phyloP scores from a whole-genome alignment of 2,113 vertebrate genomes.

The Tetrao urogallus region DNA sequence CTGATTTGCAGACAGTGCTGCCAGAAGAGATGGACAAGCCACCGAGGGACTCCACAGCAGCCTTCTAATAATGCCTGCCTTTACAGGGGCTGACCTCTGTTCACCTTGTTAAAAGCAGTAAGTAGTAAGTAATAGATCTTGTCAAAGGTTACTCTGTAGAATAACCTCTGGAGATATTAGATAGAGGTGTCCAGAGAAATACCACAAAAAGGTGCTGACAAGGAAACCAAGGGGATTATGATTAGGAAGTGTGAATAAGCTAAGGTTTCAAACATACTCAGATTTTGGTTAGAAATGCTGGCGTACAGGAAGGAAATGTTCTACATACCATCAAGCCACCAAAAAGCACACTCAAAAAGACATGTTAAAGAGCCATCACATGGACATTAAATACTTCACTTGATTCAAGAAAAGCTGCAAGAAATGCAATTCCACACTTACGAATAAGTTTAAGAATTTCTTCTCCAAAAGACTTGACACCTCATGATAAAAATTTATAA shows the following conservation, averaged over 20 bases:
- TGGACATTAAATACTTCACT: slow-evolving; percentile 10
- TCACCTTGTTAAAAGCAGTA: slow-evolving; percentile 56
- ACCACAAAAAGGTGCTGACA: slow-evolving; percentile 61
- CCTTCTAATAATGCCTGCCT: slow-evolving; percentile 28
- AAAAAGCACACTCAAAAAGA: slow-evolving; percentile 60
- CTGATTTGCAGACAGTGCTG: not conserved
- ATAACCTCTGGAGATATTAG: slow-evolving; percentile 63
- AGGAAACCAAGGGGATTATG: slow-evolving; percentile 63
- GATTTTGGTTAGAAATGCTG: slow-evolving; percentile 57
- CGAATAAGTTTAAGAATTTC: not conserved
- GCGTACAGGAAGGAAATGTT: slow-evolving; percentile 57
- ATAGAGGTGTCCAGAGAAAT: slow-evolving; percentile 68
- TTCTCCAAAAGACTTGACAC: not conserved
- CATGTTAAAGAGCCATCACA: slow-evolving; percentile 47
- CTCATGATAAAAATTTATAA: not conserved
- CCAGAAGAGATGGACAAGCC: slow-evolving; percentile 29
- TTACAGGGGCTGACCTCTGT: slow-evolving; percentile 41
- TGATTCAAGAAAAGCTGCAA: slow-evolving; percentile 28
- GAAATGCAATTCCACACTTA: not conserved
- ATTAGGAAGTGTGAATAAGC: slow-evolving; percentile 64
- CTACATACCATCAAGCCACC: slow-evolving; percentile 62
- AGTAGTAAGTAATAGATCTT: slow-evolving; percentile 70
- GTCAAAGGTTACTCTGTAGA: slow-evolving; percentile 72
- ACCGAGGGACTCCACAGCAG: not conserved
- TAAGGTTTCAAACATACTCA: slow-evolving; percentile 54